Base-by-base conservation (phyloP, 2,888 invertebrate genomes). In the Caenorhabditis sp. region DNA sequence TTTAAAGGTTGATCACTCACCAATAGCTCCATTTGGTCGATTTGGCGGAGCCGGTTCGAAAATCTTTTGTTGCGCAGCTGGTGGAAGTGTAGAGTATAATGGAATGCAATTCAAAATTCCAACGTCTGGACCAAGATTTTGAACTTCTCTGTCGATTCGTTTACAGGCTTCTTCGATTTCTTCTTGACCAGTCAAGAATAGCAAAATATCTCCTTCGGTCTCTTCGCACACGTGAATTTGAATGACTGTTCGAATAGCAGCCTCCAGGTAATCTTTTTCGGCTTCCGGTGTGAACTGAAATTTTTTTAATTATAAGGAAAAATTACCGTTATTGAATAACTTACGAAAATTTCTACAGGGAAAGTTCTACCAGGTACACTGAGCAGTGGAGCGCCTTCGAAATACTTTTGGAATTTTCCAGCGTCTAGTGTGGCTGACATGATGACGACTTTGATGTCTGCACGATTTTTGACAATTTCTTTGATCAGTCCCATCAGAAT, bases 131-230 rank as follows among this genome's bases (percentile, higher is more conserved):
- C 97, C 97, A 54, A 99, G 90, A 89, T 95, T 95, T 85, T 97
- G 96, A 69, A 95, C 93, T 90, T 99, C 97, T 6, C 95, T 90
- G 88, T 95, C 95, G 68, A 99, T 95, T 81, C 97, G 90, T 88
- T 99, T 97, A 88, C 99, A 99, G 0, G 99, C 97, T 86, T 97
- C 97, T 89, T 99, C 99, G 66, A 99, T 99, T 90, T 99, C 97
- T 89, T 92, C 92, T 88, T 92, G 92, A 57, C 92, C 92, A 8
- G 94, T 94, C 53, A 97, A 91, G 88, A 97, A 97, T 63, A 97
- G 91, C 0, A 97, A 89, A 36, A 97, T 92, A 89, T 97, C 97
- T 4, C 97, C 97, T 19, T 84, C 86, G 12, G 83, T 85, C 77
- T 90, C 90, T 81, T 91, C 90, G 86, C 90, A 90, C 91, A 99